Percentiles rank a stretch among this genome's conserved stretches.
Conservation (phyloP, 1,140 invertebrate species). For the Cylas formicarius region DNA sequence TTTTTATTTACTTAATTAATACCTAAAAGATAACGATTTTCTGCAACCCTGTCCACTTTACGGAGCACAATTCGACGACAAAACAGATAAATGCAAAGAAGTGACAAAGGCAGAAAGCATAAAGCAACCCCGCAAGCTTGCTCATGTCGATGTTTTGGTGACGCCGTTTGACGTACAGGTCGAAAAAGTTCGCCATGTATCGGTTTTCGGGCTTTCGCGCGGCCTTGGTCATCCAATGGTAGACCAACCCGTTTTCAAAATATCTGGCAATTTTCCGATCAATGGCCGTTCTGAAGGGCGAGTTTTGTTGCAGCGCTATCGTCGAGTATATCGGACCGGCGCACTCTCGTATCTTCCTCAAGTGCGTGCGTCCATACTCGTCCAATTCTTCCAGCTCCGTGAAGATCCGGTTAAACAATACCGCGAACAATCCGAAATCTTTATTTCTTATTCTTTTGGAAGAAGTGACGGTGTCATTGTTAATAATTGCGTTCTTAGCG, state of each 20-base stretch:
- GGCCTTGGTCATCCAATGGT: slow-evolving; percentile 5
- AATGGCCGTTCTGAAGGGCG: slow-evolving; percentile 9
- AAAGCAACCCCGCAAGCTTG: slow-evolving; percentile 11
- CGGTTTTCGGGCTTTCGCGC: slow-evolving; percentile 7
- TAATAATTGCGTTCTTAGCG: slow-evolving; percentile 8
- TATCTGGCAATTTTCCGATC: slow-evolving; percentile 1
- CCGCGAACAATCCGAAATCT: slow-evolving; percentile 2
- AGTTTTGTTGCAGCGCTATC: slow-evolving; percentile 9
- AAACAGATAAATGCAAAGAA: no score
- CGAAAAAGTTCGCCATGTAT: slow-evolving; percentile 15
- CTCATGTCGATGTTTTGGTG: slow-evolving; percentile 4
- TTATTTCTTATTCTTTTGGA: slow-evolving; percentile 1
- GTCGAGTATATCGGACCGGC: slow-evolving; percentile 11
- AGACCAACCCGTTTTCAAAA: slow-evolving; percentile 6
- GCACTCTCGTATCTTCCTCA: slow-evolving; percentile 12
- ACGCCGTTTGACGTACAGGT: slow-evolving; percentile 3
- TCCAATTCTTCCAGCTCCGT: slow-evolving; percentile 11
- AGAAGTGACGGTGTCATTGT: no score
- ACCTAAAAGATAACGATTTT: no score
- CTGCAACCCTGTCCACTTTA: no score
- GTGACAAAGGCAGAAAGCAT: no score
- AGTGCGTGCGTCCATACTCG: slow-evolving; percentile 7
- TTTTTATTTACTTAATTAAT: no score
- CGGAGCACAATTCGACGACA: no score
- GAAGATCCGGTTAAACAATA: slow-evolving; percentile 10